Evolutionary conservation across 92 coral and sea anemone genomes (phyloP).

Genomic region (Epizoanthus rinbou): DNA sequence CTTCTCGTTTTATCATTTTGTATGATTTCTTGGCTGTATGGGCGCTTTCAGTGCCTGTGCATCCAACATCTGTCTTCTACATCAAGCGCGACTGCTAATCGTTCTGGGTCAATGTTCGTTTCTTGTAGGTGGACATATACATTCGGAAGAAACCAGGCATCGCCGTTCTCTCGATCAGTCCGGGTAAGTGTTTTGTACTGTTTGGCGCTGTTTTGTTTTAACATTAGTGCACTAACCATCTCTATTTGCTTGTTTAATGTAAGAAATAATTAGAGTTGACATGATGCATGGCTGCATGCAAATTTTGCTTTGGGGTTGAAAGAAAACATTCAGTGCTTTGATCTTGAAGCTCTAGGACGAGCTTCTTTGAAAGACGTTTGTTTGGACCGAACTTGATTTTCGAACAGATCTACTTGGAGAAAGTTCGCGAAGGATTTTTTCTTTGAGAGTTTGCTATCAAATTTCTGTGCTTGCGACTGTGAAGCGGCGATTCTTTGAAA

Average conservation of each 20-base stretch:
- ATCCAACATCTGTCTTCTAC: constrained; percentile 32
- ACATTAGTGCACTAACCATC: constrained; percentile 87
- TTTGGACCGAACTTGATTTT: neutral
- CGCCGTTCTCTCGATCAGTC: constrained; percentile 70
- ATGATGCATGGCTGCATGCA: constrained; percentile 55
- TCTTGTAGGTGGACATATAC: constrained; percentile 52
- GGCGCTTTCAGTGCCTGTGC: constrained; percentile 6
- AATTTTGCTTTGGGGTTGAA: constrained; percentile 58
- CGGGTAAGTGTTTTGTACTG: constrained; percentile 67
- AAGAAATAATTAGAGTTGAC: constrained; percentile 98
- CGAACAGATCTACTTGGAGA: neutral
- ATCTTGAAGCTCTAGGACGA: neutral
- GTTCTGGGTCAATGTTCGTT: constrained; percentile 47
- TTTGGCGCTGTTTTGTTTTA: constrained; percentile 88
- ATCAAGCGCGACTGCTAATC: constrained; percentile 39
- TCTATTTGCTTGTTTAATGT: constrained; percentile 90
- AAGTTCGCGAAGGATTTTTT: constrained; percentile 36
- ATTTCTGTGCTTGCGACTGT: constrained; percentile 27
- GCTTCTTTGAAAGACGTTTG: neutral
- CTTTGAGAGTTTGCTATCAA: constrained; percentile 28
- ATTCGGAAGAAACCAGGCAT: constrained; percentile 49
- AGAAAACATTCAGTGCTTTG: constrained; percentile 36
- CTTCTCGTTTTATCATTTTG: neutral
- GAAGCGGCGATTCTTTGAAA: constrained; percentile 74
- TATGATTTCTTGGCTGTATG: constrained; percentile 15